Evolutionary conservation across 2,797 vertebrate genomes (phyloP).

Genomic region (Knipowitschia caucasica): DNA sequence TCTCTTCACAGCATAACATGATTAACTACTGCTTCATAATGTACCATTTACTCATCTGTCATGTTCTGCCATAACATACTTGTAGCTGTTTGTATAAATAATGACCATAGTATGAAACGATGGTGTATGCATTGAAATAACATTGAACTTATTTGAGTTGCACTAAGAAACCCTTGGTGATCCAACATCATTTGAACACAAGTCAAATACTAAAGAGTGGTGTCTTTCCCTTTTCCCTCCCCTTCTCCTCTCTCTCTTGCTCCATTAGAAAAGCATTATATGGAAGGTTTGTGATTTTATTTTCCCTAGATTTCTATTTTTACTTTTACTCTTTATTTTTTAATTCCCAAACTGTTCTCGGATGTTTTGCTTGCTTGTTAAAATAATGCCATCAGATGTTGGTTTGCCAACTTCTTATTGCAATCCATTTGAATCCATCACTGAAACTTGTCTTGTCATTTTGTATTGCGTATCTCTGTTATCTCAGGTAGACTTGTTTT

Average conservation of each 20-base stretch:
- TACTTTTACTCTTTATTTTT: slow-evolving; percentile 34
- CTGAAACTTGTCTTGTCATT: slow-evolving; percentile 41
- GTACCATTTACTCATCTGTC: not conserved
- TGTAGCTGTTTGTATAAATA: not conserved
- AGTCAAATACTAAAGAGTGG: slow-evolving; percentile 74
- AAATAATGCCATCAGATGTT: slow-evolving; percentile 73
- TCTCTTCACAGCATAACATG: not conserved
- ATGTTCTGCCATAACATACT: slow-evolving; percentile 1
- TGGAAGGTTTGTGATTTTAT: slow-evolving; percentile 86
- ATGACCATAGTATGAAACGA: not conserved
- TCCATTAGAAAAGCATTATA: slow-evolving; percentile 89
- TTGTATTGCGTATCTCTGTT: slow-evolving; percentile 45
- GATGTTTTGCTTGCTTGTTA: slow-evolving; percentile 72
- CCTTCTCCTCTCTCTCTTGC: slow-evolving; percentile 63
- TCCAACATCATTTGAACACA: slow-evolving; percentile 70
- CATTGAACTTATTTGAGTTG: slow-evolving; percentile 45
- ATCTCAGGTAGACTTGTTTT: slow-evolving; percentile 1
- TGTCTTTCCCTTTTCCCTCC: slow-evolving; percentile 73
- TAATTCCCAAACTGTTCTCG: slow-evolving; percentile 60
- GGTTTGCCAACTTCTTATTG: slow-evolving; percentile 77
- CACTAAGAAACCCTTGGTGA: slow-evolving; percentile 75
- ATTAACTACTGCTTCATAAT: slow-evolving; percentile 1
- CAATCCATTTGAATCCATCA: slow-evolving; percentile 56
- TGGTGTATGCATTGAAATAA: slow-evolving; percentile 3
- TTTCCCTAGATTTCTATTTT: slow-evolving; percentile 72